Evolutionary conservation across 1,140 invertebrate species (phyloP).

Genomic region (Psilanteris sp.): DNA sequence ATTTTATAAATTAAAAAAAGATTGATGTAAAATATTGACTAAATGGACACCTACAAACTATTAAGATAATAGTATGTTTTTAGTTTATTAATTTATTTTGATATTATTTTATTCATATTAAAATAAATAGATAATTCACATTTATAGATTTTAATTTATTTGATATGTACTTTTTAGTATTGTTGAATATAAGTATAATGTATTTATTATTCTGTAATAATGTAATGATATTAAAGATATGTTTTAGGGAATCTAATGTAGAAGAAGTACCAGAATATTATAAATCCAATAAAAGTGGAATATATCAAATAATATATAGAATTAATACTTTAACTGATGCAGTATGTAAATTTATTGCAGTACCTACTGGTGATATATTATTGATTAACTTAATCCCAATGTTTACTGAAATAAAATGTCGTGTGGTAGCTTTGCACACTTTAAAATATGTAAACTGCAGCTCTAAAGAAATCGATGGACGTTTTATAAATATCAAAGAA

Average conservation of each 20-base stretch:
- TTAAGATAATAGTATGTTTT: no score
- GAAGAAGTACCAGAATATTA: slow-evolving; percentile 8
- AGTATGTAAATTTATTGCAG: slow-evolving; percentile 42
- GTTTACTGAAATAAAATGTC: slow-evolving; percentile 11
- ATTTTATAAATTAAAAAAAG: no score
- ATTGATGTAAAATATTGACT: no score
- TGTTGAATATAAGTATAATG: no score
- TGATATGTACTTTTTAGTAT: no score
- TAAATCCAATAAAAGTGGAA: slow-evolving; percentile 2
- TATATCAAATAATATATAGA: slow-evolving; percentile 29
- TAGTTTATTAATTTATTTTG: no score
- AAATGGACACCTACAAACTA: no score
- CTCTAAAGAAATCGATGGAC: slow-evolving; percentile 37
- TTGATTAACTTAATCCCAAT: slow-evolving; percentile 42
- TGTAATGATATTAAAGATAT: no score
- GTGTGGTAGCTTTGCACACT: slow-evolving; percentile 21
- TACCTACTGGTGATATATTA: slow-evolving; percentile 33
- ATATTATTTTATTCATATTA: no score
- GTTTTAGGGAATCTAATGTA: slow-evolving; percentile 23
- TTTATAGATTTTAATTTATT: no score
- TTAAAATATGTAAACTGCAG: slow-evolving; percentile 38
- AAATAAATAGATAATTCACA: no score
- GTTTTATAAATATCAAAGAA: slow-evolving; percentile 49
- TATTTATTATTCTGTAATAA: no score
- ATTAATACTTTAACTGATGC: slow-evolving; percentile 12